These are phyloP conservation scores for Phrynosoma platyrhinos DNA, from an alignment of 2,113 vertebrate species.

Conservation along the genomic window DNA sequence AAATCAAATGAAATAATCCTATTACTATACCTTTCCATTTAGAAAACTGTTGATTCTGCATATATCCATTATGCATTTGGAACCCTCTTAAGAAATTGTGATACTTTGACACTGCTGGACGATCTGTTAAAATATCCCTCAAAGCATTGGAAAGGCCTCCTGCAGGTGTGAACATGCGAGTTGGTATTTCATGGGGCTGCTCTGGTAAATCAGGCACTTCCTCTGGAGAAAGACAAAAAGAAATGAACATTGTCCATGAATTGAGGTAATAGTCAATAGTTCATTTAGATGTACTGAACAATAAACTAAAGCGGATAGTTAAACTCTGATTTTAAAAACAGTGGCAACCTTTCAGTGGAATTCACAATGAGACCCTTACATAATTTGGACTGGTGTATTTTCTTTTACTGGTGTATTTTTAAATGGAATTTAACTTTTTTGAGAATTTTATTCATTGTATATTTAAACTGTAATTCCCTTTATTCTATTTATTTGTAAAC, in stretches of 20 bases:
- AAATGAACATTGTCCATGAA: not conserved
- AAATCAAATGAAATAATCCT: not conserved
- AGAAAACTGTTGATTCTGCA: slow-evolving; percentile 70
- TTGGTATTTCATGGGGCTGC: slow-evolving; percentile 75
- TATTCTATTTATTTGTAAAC: no score
- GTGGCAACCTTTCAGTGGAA: not conserved
- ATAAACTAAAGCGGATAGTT: not conserved
- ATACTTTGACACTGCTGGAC: slow-evolving; percentile 78
- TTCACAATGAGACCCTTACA: no score
- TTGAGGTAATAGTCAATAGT: accelerated
- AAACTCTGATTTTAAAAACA: not conserved
- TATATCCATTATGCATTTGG: slow-evolving; percentile 79
- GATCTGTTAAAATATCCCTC: slow-evolving; percentile 75
- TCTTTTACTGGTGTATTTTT: not conserved
- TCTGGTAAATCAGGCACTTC: slow-evolving; percentile 76
- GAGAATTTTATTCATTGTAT: no score
- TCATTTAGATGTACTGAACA: not conserved
- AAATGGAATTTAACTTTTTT: no score
- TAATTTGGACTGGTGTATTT: not conserved
- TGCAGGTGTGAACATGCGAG: slow-evolving; percentile 70
- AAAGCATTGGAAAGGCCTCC: slow-evolving; percentile 70
- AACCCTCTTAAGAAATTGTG: slow-evolving; percentile 81
- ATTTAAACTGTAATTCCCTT: no score
- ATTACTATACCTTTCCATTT: slow-evolving; percentile 79
- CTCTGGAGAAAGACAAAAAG: slow-evolving; percentile 53